Evolutionary conservation across 1,140 invertebrate genomes (phyloP).

Genomic region (Scaptomyza montana): DNA sequence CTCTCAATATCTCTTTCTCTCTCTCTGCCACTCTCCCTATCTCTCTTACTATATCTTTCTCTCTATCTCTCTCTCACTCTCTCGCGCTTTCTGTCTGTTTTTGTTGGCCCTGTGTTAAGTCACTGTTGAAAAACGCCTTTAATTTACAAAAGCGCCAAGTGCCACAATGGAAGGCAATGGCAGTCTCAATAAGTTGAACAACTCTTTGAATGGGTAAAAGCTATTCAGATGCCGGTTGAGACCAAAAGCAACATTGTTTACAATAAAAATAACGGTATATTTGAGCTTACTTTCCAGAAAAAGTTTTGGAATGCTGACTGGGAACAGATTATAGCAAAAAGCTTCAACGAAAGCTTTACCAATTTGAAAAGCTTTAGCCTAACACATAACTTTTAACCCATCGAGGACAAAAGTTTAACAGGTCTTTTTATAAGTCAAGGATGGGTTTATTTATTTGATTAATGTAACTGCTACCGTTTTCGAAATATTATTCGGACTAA

Average conservation of each 20-base stretch:
- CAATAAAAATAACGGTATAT: constrained; percentile 37
- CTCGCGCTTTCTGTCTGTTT: background rate
- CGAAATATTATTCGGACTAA: background rate
- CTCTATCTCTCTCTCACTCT: background rate
- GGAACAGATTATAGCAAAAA: constrained; percentile 60
- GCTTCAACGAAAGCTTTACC: constrained; percentile 2
- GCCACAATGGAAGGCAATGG: constrained; percentile 20
- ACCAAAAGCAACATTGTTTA: constrained; percentile 31
- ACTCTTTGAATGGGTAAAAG: constrained; percentile 61
- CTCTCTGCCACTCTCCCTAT: background rate
- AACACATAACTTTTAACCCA: background rate
- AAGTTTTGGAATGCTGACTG: constrained; percentile 50
- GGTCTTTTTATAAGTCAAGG: background rate
- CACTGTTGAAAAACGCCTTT: constrained; percentile 15
- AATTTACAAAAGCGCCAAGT: constrained; percentile 33
- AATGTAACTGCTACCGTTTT: no score
- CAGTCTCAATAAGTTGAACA: constrained; percentile 35
- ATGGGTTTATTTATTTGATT: background rate
- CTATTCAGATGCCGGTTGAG: constrained; percentile 59
- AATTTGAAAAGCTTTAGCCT: background rate
- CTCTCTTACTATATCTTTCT: no score
- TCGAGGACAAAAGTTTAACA: background rate
- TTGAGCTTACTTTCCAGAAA: background rate
- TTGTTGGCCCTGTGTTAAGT: constrained; percentile 8
- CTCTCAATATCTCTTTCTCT: background rate